Conservation (phyloP, 2,113 vertebrate species). For the Toxostoma redivivum region DNA sequence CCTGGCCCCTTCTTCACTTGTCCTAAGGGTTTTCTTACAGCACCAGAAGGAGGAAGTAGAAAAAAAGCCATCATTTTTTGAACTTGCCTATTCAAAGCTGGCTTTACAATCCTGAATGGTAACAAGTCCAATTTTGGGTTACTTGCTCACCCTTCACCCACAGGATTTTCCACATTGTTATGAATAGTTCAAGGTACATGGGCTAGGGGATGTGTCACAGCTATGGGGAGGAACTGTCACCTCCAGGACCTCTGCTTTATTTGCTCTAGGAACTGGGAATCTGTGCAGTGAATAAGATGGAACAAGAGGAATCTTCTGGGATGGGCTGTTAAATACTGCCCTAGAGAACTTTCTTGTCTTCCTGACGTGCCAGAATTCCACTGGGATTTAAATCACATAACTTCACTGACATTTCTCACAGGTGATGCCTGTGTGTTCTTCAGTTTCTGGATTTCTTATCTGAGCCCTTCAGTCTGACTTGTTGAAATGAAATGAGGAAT, state of each 20-base stretch:
- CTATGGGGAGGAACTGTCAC: background rate
- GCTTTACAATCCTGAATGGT: background rate
- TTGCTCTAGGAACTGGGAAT: background rate
- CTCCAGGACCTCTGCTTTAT: background rate
- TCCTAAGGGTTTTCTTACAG: background rate
- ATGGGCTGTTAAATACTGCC: background rate
- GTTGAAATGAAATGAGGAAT: slow-evolving; percentile 20
- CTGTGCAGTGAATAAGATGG: background rate
- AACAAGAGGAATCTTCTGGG: background rate
- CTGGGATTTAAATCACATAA: background rate
- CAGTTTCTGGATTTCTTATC: slow-evolving; percentile 27
- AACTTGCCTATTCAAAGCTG: background rate
- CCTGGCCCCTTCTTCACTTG: background rate
- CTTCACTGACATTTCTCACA: slow-evolving; percentile 15
- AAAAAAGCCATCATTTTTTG: background rate
- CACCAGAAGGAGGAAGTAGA: background rate
- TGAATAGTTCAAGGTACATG: background rate
- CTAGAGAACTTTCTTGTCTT: background rate
- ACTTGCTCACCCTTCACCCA: background rate
- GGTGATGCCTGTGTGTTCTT: slow-evolving; percentile 26
- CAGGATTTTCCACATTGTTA: background rate
- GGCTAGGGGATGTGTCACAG: background rate
- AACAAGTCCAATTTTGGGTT: background rate
- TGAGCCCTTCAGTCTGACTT: background rate
- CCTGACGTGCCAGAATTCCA: background rate